Evolutionary conservation across 2,888 invertebrate genomes (phyloP), one percentile per base, ranked within the genome.

Genomic region (Nemapogon koenigi): DNA sequence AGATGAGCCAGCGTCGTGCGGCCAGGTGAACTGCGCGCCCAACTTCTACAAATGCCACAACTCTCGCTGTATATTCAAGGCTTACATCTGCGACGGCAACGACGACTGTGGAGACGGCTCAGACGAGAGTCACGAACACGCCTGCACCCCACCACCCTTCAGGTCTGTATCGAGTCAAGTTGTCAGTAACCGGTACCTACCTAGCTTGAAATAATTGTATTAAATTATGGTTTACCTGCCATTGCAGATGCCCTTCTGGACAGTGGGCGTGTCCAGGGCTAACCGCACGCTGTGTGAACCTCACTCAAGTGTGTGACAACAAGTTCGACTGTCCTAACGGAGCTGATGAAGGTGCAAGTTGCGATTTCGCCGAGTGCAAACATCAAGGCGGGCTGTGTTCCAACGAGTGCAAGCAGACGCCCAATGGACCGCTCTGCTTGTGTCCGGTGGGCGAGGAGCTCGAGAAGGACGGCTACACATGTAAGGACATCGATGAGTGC

Each of bases 51-150:
- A 89, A 59, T 94, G 95, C 68, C 86, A 85, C 57, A 93, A 90
- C 68, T 86, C 87, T 0, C 87, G 88, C 48, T 95, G 95, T 62
- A 87, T 95, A n/a, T 94, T 91, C 72, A 91, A 91, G 68, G 90
- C 94, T 0, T 92, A 94, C 72, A 91, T 96, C 43, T 97, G 97
- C 62, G 96, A 97, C 65, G 95, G 94, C 2, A 87, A 87, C 57
- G 92, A 95, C 61, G 96, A 97, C 63, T 97, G 97, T 59, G 91
- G 91, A 1, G 96, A 97, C 65, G 87, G 86, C 35, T 90, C 90
- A 1, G 96, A 97, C 64, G 96, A 97, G 70, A 89, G 91, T 29
- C 67, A 83, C 3, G 66, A 82, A 35, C 93, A 92, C 57, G 94
- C 93, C 17, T 94, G 94, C 64, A 83, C 83, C 14, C 84, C 89